Base-by-base conservation (phyloP, 23 tunicate species). In the Clavelina lepadiformis region DNA sequence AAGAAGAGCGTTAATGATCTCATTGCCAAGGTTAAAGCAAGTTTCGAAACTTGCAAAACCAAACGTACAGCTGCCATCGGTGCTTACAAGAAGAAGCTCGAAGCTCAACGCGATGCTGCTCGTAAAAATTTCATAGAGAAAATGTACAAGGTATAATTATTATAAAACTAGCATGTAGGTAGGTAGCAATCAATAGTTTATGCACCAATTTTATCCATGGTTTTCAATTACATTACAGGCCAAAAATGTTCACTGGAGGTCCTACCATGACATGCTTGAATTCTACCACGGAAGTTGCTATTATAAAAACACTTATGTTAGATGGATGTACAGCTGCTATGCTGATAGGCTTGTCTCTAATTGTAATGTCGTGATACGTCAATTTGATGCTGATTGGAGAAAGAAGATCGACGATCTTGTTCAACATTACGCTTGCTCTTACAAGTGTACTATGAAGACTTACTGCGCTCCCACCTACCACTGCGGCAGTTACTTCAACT, bases 51-150 rank as follows among this genome's bases (percentile, higher is more conserved):
- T 7, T 74, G 80, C 60, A 62, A 56, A 35, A 24, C 50, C 71
- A 62, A 24, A 27, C 51, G 80, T 47, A 31, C 46, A 4, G 37
- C 63, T 27, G 32, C 6, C 21, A 74, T 74, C 24, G 71, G 34
- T 33, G 68, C 49, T 20, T 74, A 74, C 80, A 74, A 74, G 62
- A 74, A 62, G 71, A 74, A 62, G 51, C 57, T 74, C 25, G 70
- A 62, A 49, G 37, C 35, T 4, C 22, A 29, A 34, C 28, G 62
- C 8, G 36, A 62, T 36, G 51, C 56, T 21, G n/a, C n/a, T n/a
- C n/a, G n/a, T n/a, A n/a, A n/a, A n/a, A n/a, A n/a, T n/a, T n/a
- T n/a, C n/a, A n/a, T n/a, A n/a, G n/a, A n/a, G n/a, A n/a, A n/a
- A n/a, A n/a, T n/a, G n/a, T n/a, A n/a, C n/a, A n/a, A n/a, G n/a